phyloP scores from a whole-genome alignment of 1,140 invertebrate genomes.

The Sitodiplosis mosellana region DNA sequence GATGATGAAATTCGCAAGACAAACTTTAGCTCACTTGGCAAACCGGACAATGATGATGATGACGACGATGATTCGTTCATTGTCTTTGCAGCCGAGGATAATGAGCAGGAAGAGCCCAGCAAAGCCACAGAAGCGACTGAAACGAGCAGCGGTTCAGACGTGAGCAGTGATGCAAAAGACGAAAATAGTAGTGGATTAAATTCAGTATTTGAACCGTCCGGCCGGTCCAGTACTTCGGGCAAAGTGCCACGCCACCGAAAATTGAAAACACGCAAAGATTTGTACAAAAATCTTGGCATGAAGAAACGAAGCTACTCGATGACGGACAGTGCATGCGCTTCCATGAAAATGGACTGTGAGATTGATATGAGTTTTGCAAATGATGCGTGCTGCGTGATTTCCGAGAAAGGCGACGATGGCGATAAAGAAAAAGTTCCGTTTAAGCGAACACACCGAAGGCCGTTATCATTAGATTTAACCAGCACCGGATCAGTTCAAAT shows the following conservation, averaged over 20 bases:
- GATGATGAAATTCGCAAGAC: constrained; percentile 1
- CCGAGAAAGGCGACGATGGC: not conserved
- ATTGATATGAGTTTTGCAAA: not conserved
- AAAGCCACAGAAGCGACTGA: not conserved
- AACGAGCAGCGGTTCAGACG: not conserved
- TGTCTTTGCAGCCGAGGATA: constrained; percentile 23
- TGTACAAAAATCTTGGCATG: not conserved
- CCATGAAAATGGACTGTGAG: not conserved
- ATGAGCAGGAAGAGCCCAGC: constrained; percentile 4
- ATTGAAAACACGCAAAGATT: not conserved
- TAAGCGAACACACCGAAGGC: constrained; percentile 7
- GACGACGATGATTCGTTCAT: constrained; percentile 6
- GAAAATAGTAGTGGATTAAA: not conserved
- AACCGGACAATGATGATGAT: constrained; percentile 2
- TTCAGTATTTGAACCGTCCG: not conserved
- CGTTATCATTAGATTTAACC: constrained; percentile 22
- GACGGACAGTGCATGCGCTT: not conserved
- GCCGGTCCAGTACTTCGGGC: not conserved
- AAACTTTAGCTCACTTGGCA: not conserved
- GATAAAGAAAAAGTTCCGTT: constrained; percentile 2
- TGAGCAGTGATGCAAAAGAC: not conserved
- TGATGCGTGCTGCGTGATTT: not conserved
- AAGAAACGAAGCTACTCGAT: not conserved
- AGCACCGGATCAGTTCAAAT: constrained; percentile 15
- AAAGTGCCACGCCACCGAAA: no score